phyloP scores from a whole-genome alignment of 2,113 vertebrate genomes.

The Dicaeum eximium region DNA sequence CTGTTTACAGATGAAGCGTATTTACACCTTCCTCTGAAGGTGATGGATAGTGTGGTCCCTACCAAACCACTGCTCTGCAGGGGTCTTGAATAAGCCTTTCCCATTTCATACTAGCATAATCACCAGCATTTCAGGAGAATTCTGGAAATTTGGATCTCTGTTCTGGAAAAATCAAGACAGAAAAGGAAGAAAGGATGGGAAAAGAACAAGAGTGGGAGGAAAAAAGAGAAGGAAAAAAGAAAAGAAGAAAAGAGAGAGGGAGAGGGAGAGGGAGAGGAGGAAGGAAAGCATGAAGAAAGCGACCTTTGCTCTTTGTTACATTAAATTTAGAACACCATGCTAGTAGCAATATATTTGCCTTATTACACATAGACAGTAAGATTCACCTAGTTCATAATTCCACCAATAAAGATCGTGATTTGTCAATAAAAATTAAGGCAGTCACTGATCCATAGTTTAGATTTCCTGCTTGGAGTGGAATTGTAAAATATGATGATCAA shows the following conservation, averaged over 20 bases:
- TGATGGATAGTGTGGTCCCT: fast-evolving
- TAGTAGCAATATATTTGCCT: not conserved
- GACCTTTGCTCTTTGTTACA: not conserved
- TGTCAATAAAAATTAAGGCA: slow-evolving; percentile 44
- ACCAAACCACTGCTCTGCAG: not conserved
- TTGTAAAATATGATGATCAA: not conserved
- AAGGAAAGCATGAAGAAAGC: not conserved
- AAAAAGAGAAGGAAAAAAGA: no score
- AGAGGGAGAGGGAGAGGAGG: not conserved
- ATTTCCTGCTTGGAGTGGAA: not conserved
- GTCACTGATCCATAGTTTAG: slow-evolving; percentile 10
- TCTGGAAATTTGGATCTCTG: not conserved
- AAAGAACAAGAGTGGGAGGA: fast-evolving
- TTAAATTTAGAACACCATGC: not conserved
- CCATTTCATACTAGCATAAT: not conserved
- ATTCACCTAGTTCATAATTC: slow-evolving; percentile 20
- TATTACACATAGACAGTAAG: not conserved
- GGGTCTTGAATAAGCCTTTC: not conserved
- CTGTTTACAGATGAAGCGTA: not conserved
- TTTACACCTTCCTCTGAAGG: not conserved
- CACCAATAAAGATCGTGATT: slow-evolving; percentile 21
- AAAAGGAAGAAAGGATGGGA: not conserved
- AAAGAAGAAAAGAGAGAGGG: not conserved
- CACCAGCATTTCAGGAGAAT: not conserved
- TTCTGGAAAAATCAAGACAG: not conserved